These are phyloP conservation scores for Stenolophus ochropezus DNA, from an alignment of 2,888 invertebrate genomes.

Conservation along the genomic window DNA sequence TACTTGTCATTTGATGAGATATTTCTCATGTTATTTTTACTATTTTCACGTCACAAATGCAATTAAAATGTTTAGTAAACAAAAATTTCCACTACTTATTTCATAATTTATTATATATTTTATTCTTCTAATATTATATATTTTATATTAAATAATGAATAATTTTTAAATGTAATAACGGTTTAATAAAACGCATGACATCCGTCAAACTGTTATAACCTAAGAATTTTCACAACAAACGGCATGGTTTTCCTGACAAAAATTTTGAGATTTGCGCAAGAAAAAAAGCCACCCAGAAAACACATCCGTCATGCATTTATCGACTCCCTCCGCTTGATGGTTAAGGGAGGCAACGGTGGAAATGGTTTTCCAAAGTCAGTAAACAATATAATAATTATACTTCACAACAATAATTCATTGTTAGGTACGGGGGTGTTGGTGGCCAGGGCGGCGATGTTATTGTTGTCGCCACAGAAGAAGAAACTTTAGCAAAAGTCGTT, in stretches of 20 bases:
- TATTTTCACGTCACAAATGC: not conserved
- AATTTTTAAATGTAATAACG: not conserved
- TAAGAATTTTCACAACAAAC: not conserved
- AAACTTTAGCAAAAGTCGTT: slow-evolving; percentile 75
- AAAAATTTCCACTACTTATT: not conserved
- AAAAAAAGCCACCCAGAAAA: slow-evolving; percentile 74
- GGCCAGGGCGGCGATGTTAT: slow-evolving; percentile 93
- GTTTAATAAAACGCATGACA: slow-evolving; percentile 16
- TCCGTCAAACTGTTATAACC: slow-evolving; percentile 21
- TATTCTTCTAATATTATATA: not conserved
- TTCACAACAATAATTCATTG: slow-evolving; percentile 67
- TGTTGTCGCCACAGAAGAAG: slow-evolving; percentile 79
- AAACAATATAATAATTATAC: not conserved
- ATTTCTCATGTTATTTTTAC: slow-evolving; percentile 26
- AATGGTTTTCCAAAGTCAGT: slow-evolving; percentile 79
- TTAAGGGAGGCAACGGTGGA: slow-evolving; percentile 90
- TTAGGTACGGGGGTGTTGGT: slow-evolving; percentile 91
- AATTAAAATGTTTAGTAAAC: no score
- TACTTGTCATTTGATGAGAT: slow-evolving; percentile 17
- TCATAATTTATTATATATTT: not conserved
- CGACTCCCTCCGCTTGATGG: slow-evolving; percentile 86
- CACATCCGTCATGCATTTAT: slow-evolving; percentile 78
- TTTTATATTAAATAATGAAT: not conserved
- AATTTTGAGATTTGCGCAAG: slow-evolving; percentile 73
- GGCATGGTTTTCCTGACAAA: slow-evolving; percentile 75